Conservation (phyloP, 2,113 vertebrate species). For the Mormyrus iriodes region DNA sequence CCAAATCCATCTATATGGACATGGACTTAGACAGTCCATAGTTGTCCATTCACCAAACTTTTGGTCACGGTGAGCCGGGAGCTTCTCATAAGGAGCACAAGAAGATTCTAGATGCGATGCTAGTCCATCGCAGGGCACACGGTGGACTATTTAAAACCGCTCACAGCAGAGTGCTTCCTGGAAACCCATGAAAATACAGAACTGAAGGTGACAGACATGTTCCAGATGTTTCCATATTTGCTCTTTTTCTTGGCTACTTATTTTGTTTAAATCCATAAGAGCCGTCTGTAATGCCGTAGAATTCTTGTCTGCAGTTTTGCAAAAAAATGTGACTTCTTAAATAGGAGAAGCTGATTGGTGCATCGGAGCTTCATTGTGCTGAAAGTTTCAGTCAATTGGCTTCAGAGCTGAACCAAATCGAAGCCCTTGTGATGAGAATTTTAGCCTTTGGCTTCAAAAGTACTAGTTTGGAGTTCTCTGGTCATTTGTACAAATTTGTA, state of each 20-base stretch:
- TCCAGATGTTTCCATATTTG: not conserved
- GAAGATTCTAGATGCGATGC: not conserved
- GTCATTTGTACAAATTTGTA: not conserved
- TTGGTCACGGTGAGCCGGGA: not conserved
- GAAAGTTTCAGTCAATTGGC: not conserved
- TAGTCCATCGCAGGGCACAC: not conserved
- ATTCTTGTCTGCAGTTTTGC: not conserved
- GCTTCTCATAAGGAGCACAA: not conserved
- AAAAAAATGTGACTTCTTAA: not conserved
- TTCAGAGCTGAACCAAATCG: not conserved
- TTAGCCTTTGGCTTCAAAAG: constrained; percentile 4
- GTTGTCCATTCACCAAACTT: not conserved
- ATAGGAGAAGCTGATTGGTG: not conserved
- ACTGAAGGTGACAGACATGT: not conserved
- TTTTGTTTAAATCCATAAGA: not conserved
- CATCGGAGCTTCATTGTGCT: not conserved
- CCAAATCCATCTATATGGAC: not conserved
- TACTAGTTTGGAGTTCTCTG: not conserved
- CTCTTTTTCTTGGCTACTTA: not conserved
- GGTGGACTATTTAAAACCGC: not conserved
- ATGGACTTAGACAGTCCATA: not conserved
- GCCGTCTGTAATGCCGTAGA: not conserved
- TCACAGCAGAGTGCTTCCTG: not conserved
- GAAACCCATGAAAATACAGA: not conserved
- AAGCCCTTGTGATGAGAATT: not conserved